A percentile compares a stretch with the other conserved stretches of the same genome.
These are phyloP conservation scores for Vulpes vulpes DNA, from an alignment of 2,113 vertebrate species.

Conservation along the genomic window DNA sequence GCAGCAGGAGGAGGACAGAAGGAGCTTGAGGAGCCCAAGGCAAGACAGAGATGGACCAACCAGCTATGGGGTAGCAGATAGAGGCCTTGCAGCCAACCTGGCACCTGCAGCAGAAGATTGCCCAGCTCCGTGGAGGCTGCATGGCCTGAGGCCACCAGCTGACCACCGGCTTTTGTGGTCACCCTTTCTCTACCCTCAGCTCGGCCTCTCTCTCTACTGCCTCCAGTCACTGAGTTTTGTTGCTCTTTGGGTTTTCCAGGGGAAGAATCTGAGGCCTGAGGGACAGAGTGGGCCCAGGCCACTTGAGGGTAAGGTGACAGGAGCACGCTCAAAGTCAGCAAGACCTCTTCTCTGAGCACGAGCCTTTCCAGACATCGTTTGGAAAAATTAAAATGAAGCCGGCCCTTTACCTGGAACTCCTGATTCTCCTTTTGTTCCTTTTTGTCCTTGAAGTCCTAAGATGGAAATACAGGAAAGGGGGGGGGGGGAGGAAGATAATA, in stretches of 20 bases:
- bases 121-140: accelerated
- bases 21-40: neutral
- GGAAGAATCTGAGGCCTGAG: neutral
- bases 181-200: neutral
- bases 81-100: neutral
- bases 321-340: neutral
- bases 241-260: neutral
- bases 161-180: too few relatives aligned
- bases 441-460: slow-evolving; percentile 85
- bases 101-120: neutral
- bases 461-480: slow-evolving; percentile 72
- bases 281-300: neutral
- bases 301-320: slow-evolving; percentile 15
- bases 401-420: slow-evolving; percentile 82
- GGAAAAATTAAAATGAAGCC: slow-evolving; percentile 59
- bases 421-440: slow-evolving; percentile 84
- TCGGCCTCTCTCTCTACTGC: accelerated
- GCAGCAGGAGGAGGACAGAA: neutral
- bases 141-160: neutral
- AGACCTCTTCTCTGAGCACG: neutral
- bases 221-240: too few relatives aligned
- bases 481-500: slow-evolving; percentile 56
- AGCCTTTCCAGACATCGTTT: neutral
- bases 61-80: neutral
- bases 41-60: neutral